Evolutionary conservation across 2,888 invertebrate genomes (phyloP).

Genomic region (Dryomyza anilis): DNA sequence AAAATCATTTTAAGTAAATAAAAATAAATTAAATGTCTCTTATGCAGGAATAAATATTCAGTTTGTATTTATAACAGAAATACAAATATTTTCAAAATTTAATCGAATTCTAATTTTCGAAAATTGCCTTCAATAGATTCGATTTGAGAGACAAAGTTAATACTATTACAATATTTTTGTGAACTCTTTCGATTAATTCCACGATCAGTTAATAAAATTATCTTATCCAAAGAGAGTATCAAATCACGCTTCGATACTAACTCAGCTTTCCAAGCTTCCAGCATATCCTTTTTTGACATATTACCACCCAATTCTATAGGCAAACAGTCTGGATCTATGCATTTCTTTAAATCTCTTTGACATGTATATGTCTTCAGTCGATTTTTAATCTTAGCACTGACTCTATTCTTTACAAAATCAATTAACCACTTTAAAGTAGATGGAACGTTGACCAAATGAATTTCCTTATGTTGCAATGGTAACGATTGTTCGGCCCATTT

Average conservation of each 20-base stretch:
- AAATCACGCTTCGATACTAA: constrained; percentile 66
- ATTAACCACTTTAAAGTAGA: constrained; percentile 75
- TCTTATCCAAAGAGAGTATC: constrained; percentile 68
- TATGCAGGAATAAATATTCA: no score
- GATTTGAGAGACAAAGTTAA: constrained; percentile 54
- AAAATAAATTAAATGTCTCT: no score
- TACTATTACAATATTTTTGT: constrained; percentile 51
- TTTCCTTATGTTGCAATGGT: constrained; percentile 79
- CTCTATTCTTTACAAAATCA: constrained; percentile 72
- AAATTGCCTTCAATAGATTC: constrained; percentile 68
- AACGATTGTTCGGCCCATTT: constrained; percentile 83
- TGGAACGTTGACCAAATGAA: constrained; percentile 75
- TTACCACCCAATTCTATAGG: constrained; percentile 76
- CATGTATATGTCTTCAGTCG: constrained; percentile 70
- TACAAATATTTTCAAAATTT: no score
- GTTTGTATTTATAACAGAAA: no score
- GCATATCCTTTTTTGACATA: constrained; percentile 74
- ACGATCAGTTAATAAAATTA: constrained; percentile 69
- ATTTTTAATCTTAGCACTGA: constrained; percentile 74
- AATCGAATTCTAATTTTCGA: constrained; percentile 73
- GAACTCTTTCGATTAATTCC: constrained; percentile 63
- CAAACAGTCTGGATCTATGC: constrained; percentile 68
- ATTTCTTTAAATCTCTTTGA: constrained; percentile 66
- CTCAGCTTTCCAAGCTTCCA: constrained; percentile 70
- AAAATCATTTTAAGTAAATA: no score